Evolutionary conservation across 2,797 vertebrate species (phyloP).

Genomic region (Anabacerthia variegaticeps): DNA sequence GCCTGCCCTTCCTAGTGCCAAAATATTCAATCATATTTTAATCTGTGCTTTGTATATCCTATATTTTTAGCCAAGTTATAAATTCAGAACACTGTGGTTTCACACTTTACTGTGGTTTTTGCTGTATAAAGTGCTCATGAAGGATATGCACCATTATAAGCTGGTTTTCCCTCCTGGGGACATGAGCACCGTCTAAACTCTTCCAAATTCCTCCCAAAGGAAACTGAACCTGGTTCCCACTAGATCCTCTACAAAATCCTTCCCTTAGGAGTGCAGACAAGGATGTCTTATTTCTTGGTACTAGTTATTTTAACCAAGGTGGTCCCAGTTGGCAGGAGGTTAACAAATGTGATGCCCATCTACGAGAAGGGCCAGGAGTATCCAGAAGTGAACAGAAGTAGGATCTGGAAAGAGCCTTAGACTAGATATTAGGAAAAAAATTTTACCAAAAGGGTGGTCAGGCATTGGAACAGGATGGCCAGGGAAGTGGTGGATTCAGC

Average conservation of each 20-base stretch:
- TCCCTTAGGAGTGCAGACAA: neutral
- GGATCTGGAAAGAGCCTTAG: neutral
- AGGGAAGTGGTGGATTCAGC: neutral
- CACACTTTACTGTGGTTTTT: neutral
- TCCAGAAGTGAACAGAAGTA: neutral
- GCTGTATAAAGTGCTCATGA: neutral
- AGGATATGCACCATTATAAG: neutral
- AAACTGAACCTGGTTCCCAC: neutral
- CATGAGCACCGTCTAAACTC: neutral
- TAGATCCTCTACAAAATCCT: neutral
- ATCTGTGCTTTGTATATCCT: neutral
- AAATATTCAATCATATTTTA: neutral
- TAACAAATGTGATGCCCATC: neutral
- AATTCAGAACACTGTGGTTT: neutral
- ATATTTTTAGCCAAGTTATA: neutral
- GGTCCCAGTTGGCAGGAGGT: neutral
- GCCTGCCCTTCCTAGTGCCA: neutral
- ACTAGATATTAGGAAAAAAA: neutral
- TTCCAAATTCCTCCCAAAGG: neutral
- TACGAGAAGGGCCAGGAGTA: neutral
- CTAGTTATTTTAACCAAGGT: neutral
- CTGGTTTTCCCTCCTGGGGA: neutral
- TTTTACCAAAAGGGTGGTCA: neutral
- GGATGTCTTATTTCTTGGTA: neutral
- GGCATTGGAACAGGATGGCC: neutral